These are phyloP conservation scores for Apostichopus japonicus DNA, from an alignment of 35 echinoderm and acorn worm species.

Conservation along the genomic window DNA sequence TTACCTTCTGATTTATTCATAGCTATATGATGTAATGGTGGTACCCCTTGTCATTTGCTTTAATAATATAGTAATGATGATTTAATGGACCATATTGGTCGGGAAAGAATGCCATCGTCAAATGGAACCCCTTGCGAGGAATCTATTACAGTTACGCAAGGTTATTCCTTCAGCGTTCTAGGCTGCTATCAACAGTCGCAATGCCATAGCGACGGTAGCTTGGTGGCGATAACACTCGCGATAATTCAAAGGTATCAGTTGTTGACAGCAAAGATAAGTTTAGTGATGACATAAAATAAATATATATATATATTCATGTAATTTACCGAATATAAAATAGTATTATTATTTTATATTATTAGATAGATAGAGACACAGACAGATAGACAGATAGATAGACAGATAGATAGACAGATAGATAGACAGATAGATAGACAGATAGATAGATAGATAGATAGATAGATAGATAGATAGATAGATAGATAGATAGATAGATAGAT, in stretches of 20 bases:
- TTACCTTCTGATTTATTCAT: background rate
- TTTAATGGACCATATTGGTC: conserved; percentile 32
- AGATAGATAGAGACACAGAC: background rate
- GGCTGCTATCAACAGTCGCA: background rate
- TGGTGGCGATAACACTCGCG: background rate
- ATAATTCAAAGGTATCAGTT: background rate
- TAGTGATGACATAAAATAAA: background rate
- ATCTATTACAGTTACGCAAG: background rate
- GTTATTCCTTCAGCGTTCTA: background rate
- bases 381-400: too few relatives aligned
- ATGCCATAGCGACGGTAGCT: background rate
- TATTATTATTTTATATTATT: background rate
- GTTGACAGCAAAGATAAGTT: background rate
- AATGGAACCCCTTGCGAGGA: background rate
- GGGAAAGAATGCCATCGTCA: background rate
- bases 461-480: too few relatives aligned
- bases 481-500: too few relatives aligned
- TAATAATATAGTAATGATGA: conserved; percentile 29
- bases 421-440: too few relatives aligned
- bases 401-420: too few relatives aligned
- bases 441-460: too few relatives aligned
- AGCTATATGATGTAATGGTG: conserved; percentile 26
- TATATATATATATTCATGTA: conserved; percentile 2
- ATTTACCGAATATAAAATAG: too few relatives aligned
- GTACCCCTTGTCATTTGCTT: conserved; percentile 4